These are phyloP conservation scores for Drosophila greeni DNA, from an alignment of 2,888 invertebrate species.

Conservation along the genomic window DNA sequence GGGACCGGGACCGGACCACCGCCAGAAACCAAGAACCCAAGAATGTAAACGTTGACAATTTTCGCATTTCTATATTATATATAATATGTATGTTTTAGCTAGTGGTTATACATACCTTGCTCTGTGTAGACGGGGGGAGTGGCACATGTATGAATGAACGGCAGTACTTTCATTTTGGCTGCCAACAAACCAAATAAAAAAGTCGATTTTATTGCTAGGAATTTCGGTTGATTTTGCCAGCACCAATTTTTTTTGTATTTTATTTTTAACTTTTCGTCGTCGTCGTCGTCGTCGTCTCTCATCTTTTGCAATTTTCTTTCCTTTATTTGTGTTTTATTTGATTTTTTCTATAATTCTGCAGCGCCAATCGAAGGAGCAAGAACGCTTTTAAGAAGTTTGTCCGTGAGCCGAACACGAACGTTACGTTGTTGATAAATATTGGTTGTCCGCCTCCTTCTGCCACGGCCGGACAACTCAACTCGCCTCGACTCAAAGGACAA, in stretches of 20 bases:
- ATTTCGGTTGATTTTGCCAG: conserved; percentile 29
- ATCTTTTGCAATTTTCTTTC: conserved; percentile 27
- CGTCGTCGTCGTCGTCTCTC: conserved; percentile 9
- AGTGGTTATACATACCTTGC: conserved; percentile 11
- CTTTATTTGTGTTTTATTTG: conserved; percentile 57
- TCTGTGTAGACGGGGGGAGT: neutral
- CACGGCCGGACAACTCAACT: conserved; percentile 45
- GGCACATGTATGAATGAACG: conserved; percentile 21
- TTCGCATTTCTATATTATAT: conserved; percentile 39
- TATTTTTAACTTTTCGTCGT: conserved; percentile 18
- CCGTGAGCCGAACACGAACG: conserved; percentile 59
- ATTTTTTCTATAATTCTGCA: conserved; percentile 64
- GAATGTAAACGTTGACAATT: conserved; percentile 60
- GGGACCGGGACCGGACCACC: conserved; percentile 24
- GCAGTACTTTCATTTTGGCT: conserved; percentile 59
- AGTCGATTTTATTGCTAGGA: conserved; percentile 62
- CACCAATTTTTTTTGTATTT: conserved; percentile 12
- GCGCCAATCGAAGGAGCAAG: conserved; percentile 23
- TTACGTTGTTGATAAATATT: conserved; percentile 70
- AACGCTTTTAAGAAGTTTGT: conserved; percentile 68
- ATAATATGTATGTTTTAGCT: conserved; percentile 22
- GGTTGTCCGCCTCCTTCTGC: conserved; percentile 41
- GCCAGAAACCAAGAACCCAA: conserved; percentile 49
- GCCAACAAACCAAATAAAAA: conserved; percentile 57
- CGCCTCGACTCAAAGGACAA: conserved; percentile 42